Evolutionary conservation across 2,113 vertebrate species (phyloP).

Genomic region (Perca schrenkii): DNA sequence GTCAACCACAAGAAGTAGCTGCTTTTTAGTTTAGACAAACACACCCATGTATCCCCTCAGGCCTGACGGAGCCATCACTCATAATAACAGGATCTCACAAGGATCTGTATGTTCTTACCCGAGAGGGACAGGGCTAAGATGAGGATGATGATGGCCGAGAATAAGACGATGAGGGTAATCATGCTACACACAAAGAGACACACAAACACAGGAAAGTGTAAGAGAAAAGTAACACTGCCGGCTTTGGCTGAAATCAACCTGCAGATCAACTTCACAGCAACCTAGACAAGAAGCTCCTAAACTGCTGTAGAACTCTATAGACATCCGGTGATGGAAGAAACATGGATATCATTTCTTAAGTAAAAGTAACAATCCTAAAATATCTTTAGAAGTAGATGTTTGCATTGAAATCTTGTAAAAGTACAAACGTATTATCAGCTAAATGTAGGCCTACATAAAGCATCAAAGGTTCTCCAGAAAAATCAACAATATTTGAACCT

Average conservation of each 20-base stretch:
- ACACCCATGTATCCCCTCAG: slow-evolving; percentile 18
- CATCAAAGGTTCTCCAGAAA: background rate
- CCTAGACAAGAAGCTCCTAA: background rate
- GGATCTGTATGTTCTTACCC: slow-evolving; percentile 42
- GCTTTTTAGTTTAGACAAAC: background rate
- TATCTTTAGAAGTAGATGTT: background rate
- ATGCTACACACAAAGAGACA: slow-evolving; percentile 59
- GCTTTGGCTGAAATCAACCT: background rate
- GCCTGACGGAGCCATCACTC: background rate
- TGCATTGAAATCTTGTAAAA: background rate
- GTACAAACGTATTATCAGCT: background rate
- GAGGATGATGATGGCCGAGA: slow-evolving; percentile 63
- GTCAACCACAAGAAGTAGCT: no score
- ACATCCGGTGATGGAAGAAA: background rate
- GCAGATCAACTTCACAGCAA: background rate
- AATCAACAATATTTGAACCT: background rate
- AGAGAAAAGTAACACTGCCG: background rate
- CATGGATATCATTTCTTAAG: background rate
- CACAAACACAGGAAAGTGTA: background rate
- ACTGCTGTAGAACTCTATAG: background rate
- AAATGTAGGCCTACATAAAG: no score
- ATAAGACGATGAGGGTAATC: slow-evolving; percentile 57
- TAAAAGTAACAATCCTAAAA: background rate
- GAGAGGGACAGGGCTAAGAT: slow-evolving; percentile 57
- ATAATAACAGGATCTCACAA: background rate